Percentiles rank a stretch among this genome's conserved stretches.
Conservation (phyloP, 2,113 vertebrate species). For the Planiliza haematocheilus region DNA sequence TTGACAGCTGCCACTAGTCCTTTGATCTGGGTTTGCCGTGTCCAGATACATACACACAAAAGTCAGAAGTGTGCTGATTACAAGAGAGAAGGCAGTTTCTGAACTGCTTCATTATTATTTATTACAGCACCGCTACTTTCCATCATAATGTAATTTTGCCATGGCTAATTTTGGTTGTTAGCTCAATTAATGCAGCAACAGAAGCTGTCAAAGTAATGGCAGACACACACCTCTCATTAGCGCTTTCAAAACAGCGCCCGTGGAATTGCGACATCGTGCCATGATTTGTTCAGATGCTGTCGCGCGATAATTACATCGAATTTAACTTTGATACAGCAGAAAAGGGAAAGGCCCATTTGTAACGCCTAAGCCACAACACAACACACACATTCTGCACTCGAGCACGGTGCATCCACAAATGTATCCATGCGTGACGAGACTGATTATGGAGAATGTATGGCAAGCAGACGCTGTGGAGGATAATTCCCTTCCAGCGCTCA, state of each 20-base stretch:
- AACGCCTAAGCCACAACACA: background rate
- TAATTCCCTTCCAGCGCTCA: conserved; percentile 62
- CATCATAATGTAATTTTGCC: background rate
- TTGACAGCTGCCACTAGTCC: no score
- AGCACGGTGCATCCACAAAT: conserved; percentile 15
- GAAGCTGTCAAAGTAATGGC: background rate
- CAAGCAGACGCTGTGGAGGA: conserved; percentile 56
- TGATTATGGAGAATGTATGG: conserved; percentile 69
- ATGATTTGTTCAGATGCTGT: background rate
- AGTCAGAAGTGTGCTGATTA: no score
- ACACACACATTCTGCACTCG: background rate
- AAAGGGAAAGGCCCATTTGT: conserved; percentile 19
- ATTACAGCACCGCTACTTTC: background rate
- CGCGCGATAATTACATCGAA: background rate
- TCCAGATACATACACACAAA: no score
- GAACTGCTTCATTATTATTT: background rate
- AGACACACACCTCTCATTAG: background rate
- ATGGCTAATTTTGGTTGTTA: background rate
- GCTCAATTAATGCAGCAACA: conserved; percentile 1
- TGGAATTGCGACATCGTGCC: background rate
- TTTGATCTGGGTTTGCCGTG: no score
- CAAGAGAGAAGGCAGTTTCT: no score
- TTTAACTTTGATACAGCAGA: background rate
- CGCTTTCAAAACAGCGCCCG: background rate
- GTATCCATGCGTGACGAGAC: conserved; percentile 28